These are phyloP conservation scores for Oophaga sylvatica DNA, from an alignment of 2,797 vertebrate species.

Conservation along the genomic window DNA sequence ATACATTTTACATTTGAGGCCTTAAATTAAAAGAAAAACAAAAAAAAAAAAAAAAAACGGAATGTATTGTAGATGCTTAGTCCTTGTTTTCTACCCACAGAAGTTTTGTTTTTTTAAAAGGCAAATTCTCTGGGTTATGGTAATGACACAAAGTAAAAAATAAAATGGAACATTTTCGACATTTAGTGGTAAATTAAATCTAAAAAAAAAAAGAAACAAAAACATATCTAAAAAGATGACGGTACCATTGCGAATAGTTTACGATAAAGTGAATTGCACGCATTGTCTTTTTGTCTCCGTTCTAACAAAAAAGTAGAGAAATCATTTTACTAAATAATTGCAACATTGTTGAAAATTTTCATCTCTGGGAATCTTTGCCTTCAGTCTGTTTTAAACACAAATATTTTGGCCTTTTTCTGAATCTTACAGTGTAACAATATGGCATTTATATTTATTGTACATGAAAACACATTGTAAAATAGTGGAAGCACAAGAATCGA, in stretches of 20 bases:
- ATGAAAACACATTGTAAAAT: neutral
- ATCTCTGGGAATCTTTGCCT: neutral
- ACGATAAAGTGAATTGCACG: neutral
- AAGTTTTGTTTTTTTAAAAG: neutral
- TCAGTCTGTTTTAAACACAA: neutral
- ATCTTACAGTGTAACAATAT: constrained; percentile 6
- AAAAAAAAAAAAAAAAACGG: constrained; percentile 33
- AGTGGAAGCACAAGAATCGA: constrained; percentile 10
- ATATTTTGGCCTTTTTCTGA: neutral
- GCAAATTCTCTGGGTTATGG: neutral
- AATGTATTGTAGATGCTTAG: constrained; percentile 40
- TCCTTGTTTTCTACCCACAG: neutral
- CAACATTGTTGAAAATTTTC: neutral
- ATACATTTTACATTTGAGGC: constrained; percentile 13
- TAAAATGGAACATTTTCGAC: neutral
- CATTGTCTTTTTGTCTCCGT: neutral
- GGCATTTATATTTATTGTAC: neutral
- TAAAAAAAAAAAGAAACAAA: neutral
- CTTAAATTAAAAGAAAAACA: constrained; percentile 45
- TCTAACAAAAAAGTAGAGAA: neutral
- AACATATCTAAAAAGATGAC: neutral
- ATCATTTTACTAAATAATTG: neutral
- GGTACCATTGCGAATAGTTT: neutral
- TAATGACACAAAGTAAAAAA: neutral
- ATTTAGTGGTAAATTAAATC: neutral